phyloP scores from a whole-genome alignment of 2,113 vertebrate species.

The Callithrix jacchus region DNA sequence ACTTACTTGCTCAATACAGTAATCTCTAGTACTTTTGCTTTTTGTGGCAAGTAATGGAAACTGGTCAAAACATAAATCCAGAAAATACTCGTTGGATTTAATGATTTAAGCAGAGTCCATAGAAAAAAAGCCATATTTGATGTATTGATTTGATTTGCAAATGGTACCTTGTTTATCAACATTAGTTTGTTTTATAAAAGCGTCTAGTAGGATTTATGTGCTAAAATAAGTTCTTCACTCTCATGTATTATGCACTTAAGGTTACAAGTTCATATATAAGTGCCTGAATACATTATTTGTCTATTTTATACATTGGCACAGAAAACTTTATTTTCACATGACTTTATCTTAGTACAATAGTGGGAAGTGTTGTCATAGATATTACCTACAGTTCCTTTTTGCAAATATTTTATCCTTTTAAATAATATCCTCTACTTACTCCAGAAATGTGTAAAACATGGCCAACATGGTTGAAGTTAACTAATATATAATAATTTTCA shows the following conservation, averaged over 20 bases:
- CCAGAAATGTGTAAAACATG: neutral
- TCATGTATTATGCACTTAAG: neutral
- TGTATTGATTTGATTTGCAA: neutral
- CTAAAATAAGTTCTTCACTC: neutral
- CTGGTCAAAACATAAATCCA: neutral
- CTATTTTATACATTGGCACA: neutral
- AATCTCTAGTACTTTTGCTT: neutral
- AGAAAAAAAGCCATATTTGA: neutral
- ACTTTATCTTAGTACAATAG: neutral
- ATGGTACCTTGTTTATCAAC: neutral
- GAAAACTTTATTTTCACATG: neutral
- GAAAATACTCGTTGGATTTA: neutral
- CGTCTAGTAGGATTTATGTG: neutral
- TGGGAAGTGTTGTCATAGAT: neutral
- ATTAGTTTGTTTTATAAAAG: neutral
- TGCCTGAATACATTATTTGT: neutral
- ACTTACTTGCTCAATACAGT: neutral
- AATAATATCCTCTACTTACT: neutral
- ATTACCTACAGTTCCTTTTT: neutral
- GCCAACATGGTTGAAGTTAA: neutral
- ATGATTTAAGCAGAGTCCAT: neutral
- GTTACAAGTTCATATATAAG: neutral
- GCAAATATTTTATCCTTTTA: neutral
- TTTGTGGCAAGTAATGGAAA: neutral
- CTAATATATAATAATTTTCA: neutral